Percentiles rank a stretch among this genome's conserved stretches.
Evolutionary conservation across 2,888 invertebrate genomes (phyloP).

Genomic region (Orthosia gracilis): DNA sequence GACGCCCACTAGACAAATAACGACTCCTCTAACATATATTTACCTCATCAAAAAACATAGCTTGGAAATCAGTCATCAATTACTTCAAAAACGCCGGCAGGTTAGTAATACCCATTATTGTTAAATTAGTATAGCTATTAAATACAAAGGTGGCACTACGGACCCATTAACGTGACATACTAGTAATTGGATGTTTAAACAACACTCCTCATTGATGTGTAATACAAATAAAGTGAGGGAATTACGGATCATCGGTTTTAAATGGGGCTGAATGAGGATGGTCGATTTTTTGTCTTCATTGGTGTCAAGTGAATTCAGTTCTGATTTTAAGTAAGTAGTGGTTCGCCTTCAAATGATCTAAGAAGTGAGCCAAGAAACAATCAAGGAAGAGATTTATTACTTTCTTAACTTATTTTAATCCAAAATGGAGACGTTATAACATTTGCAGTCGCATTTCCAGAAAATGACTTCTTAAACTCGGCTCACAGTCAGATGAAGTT

Average conservation of each 20-base stretch:
- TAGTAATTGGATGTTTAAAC: constrained; percentile 72
- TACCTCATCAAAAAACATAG: constrained; percentile 48
- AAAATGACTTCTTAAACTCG: constrained; percentile 14
- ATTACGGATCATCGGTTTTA: constrained; percentile 31
- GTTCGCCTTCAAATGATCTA: not conserved
- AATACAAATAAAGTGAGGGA: constrained; percentile 30
- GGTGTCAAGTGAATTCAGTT: not conserved
- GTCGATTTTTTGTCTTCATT: not conserved
- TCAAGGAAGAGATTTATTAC: not conserved
- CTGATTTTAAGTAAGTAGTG: not conserved
- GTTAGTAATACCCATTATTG: constrained; percentile 71
- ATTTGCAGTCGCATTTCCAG: not conserved
- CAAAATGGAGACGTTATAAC: not conserved
- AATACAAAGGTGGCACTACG: constrained; percentile 70
- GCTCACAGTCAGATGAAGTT: not conserved
- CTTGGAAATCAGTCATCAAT: constrained; percentile 53
- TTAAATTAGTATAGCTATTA: constrained; percentile 72
- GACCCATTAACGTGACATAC: constrained; percentile 75
- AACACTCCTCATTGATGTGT: constrained; percentile 59
- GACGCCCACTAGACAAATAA: constrained; percentile 37
- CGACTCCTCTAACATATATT: constrained; percentile 23
- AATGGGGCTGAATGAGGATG: constrained; percentile 5
- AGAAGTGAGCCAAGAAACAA: not conserved
- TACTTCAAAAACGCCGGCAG: constrained; percentile 56
- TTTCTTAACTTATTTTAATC: not conserved